Base-by-base conservation (phyloP, 1,140 invertebrate genomes). In the Zaprionus taronus region DNA sequence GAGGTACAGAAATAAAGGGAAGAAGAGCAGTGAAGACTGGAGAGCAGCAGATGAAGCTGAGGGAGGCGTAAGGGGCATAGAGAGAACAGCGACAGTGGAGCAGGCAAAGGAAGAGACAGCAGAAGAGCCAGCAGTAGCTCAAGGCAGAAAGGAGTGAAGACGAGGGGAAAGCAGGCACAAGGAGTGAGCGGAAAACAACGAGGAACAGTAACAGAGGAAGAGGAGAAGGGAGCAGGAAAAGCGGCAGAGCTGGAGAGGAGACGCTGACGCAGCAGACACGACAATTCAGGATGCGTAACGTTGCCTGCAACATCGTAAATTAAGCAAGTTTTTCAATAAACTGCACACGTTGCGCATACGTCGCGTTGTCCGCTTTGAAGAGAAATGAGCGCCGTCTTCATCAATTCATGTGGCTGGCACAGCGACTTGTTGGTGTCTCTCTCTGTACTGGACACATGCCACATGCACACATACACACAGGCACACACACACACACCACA, bases 281-380 rank as follows among this genome's bases (percentile, higher is more conserved):
- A 14, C 12, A 38, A 15, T 38, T 38, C 4, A 38, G 36, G 41
- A 31, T 31, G 31, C 31, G 31, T 31, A 3, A 31, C n/a, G 47
- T 51, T 11, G 26, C 5, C 44, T 38, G 47, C 34, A 31, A 47
- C 31, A 24, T 20, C 81, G 89, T 87, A 89, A 89, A 85, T 90
- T 85, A 77, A 78, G 72, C 72, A 91, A 85, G 81, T 89, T 89
- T 90, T 89, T 90, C 82, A 90, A 89, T 89, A 90, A 82, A 85
- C 71, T 81, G 81, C 83, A 81, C 84, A 89, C 80, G 81, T 87
- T 87, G 85, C 84, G 81, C 70, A 87, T 87, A 84, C 84, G 84
- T 73, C 74, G 44, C 68, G 71, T 86, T 57, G 44, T 55, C 71
- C 51, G 31, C 31, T 34, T 9, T 34, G 9, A 38, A 78, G 68